Conservation (phyloP, 2,888 invertebrate species). For the Diarsia brunnea region DNA sequence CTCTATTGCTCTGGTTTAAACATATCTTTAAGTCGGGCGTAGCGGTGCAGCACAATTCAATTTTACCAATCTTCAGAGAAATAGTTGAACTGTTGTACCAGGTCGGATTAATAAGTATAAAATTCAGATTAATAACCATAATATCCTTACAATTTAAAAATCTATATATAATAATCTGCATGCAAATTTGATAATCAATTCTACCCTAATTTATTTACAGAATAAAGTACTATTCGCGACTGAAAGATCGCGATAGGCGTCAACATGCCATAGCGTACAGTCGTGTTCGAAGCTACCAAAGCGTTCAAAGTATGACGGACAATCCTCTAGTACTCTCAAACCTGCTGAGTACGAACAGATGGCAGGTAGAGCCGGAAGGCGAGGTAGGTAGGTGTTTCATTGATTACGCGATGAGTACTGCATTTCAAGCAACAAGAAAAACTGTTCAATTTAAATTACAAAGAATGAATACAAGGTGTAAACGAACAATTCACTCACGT, state of each 20-base stretch:
- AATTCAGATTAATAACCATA: too few relatives aligned
- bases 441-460: background rate
- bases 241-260: too few relatives aligned
- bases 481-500: too few relatives aligned
- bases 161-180: background rate
- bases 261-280: too few relatives aligned
- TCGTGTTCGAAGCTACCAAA: slow-evolving; percentile 98
- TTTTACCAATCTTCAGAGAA: too few relatives aligned
- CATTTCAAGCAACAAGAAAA: background rate
- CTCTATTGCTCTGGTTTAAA: too few relatives aligned
- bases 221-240: too few relatives aligned
- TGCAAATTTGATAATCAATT: too few relatives aligned
- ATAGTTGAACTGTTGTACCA: too few relatives aligned
- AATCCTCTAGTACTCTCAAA: slow-evolving; percentile 93
- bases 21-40: too few relatives aligned
- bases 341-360: slow-evolving; percentile 99
- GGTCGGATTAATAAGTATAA: too few relatives aligned
- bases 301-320: slow-evolving; percentile 98
- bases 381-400: slow-evolving; percentile 92
- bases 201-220: slow-evolving; percentile 65
- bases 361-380: slow-evolving; percentile 98
- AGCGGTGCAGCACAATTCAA: too few relatives aligned
- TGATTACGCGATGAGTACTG: background rate
- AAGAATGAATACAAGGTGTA: background rate
- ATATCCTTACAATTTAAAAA: background rate